phyloP scores from a whole-genome alignment of 2,888 invertebrate genomes.

The Hartigia nigra region DNA sequence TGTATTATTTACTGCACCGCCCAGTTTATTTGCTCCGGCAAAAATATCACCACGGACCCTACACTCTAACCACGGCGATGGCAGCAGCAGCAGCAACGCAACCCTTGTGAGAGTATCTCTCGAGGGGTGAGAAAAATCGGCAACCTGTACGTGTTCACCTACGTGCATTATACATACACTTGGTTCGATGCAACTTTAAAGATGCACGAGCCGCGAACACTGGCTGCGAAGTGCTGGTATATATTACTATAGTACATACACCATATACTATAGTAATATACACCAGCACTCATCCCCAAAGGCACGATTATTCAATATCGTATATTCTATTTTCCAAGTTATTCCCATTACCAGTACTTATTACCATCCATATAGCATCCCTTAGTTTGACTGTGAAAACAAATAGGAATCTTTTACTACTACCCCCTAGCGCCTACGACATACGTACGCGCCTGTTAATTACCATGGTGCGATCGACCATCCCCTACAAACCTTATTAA shows the following conservation, averaged over 20 bases:
- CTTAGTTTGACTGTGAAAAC: neutral
- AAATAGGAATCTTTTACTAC: neutral
- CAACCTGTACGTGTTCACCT: constrained; percentile 29
- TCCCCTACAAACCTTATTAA: neutral
- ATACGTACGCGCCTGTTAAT: neutral
- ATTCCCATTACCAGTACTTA: neutral
- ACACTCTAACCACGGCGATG: neutral
- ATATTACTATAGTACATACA: neutral
- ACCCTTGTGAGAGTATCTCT: neutral
- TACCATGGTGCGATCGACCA: neutral
- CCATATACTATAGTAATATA: neutral
- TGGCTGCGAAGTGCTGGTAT: neutral
- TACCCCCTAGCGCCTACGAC: neutral
- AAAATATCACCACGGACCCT: constrained; percentile 19
- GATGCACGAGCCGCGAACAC: neutral
- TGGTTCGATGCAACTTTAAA: neutral
- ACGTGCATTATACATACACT: neutral
- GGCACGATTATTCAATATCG: neutral
- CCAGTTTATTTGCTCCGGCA: constrained; percentile 29
- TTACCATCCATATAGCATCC: neutral
- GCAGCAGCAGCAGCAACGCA: constrained; percentile 6
- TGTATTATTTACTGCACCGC: constrained; percentile 49
- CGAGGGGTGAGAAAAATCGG: constrained; percentile 30
- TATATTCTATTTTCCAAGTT: neutral
- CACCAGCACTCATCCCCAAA: neutral